phyloP scores from a whole-genome alignment of 2,888 invertebrate genomes.

The Eupithecia subumbrata region DNA sequence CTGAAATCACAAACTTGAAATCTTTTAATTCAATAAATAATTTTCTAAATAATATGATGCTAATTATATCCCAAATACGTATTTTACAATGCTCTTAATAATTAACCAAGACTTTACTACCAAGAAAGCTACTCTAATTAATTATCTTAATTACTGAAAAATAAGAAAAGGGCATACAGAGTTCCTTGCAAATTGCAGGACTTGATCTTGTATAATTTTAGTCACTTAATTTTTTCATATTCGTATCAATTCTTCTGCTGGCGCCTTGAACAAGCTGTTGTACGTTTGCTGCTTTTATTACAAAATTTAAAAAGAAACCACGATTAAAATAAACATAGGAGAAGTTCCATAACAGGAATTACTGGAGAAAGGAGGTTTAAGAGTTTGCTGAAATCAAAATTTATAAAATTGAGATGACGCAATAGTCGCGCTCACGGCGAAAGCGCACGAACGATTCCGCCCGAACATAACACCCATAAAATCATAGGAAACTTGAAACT shows the following conservation, averaged over 20 bases:
- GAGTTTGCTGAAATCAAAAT: background rate
- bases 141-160: no score
- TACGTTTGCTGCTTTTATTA: slow-evolving; percentile 49
- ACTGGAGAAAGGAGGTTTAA: background rate
- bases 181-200: slow-evolving; percentile 43
- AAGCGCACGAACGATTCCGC: background rate
- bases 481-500: background rate
- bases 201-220: slow-evolving; percentile 30
- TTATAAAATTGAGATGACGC: background rate
- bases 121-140: background rate
- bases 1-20: background rate
- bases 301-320: slow-evolving; percentile 22
- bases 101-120: background rate
- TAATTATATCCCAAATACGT: no score
- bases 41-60: no score
- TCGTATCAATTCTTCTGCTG: slow-evolving; percentile 60
- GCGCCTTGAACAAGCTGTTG: slow-evolving; percentile 64
- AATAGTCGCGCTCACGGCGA: background rate
- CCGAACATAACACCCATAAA: background rate
- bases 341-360: background rate
- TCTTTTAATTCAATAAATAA: no score
- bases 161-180: slow-evolving; percentile 55
- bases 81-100: background rate
- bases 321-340: slow-evolving; percentile 15
- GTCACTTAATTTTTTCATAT: slow-evolving; percentile 61